Conservation (phyloP, 2,888 invertebrate genomes). For the Acronicta psi region DNA sequence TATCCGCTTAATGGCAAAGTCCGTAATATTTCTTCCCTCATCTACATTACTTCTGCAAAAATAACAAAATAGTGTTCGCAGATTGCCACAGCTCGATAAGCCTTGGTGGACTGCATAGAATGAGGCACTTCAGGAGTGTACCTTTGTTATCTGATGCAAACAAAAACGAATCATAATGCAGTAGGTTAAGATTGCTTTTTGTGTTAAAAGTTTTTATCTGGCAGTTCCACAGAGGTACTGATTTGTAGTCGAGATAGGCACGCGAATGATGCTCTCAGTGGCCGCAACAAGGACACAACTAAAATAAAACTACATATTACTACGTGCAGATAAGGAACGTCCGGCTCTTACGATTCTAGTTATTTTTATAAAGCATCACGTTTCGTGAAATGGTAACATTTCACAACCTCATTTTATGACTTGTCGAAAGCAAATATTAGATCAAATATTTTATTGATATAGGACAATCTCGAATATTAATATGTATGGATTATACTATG, state of each 20-base stretch:
- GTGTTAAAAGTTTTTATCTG: constrained; percentile 65
- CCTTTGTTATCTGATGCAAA: constrained; percentile 67
- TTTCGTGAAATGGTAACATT: constrained; percentile 38
- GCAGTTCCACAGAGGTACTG: constrained; percentile 76
- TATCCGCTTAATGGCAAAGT: constrained; percentile 78
- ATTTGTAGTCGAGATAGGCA: constrained; percentile 82
- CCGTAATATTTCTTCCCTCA: constrained; percentile 80
- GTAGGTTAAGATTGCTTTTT: constrained; percentile 70
- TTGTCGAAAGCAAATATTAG: constrained; percentile 50
- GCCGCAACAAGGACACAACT: constrained; percentile 80
- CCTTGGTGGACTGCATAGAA: constrained; percentile 75
- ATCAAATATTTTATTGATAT: constrained; percentile 50
- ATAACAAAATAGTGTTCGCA: constrained; percentile 83
- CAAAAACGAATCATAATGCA: constrained; percentile 71
- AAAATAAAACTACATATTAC: constrained; percentile 79
- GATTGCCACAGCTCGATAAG: constrained; percentile 80
- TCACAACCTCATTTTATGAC: constrained; percentile 37
- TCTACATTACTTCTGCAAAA: constrained; percentile 85
- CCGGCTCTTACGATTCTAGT: constrained; percentile 64
- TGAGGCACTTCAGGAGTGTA: constrained; percentile 72
- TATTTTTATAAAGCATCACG: constrained; percentile 64
- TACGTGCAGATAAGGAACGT: constrained; percentile 70
- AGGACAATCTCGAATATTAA: constrained; percentile 36
- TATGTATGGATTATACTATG: constrained; percentile 26
- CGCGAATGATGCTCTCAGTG: constrained; percentile 80